A percentile compares a stretch with the other conserved stretches of the same genome.
These are phyloP conservation scores for Myathropa florea DNA, from an alignment of 2,888 invertebrate genomes.

Conservation along the genomic window DNA sequence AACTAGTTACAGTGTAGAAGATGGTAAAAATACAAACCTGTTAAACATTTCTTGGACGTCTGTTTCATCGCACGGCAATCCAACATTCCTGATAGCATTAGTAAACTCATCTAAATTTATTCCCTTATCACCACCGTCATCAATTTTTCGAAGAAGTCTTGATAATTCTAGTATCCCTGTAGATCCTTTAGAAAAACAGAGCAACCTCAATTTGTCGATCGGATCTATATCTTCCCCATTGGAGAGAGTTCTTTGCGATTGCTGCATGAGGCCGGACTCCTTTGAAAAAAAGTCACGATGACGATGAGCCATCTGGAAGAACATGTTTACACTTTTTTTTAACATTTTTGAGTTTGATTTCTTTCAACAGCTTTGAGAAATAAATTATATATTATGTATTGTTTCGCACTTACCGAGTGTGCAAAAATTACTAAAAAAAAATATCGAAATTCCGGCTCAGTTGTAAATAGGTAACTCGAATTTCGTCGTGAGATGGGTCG, in stretches of 20 bases:
- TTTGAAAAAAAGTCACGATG: constrained; percentile 78
- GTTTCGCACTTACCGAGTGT: too few relatives aligned
- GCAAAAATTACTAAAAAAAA: too few relatives aligned
- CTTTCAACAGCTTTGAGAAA: too few relatives aligned
- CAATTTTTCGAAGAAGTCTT: constrained; percentile 93
- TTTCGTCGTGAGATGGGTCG: too few relatives aligned
- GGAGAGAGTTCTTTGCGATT: constrained; percentile 86
- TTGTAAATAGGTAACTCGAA: too few relatives aligned
- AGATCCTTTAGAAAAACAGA: constrained; percentile 92
- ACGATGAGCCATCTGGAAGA: constrained; percentile 31
- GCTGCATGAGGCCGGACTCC: constrained; percentile 90
- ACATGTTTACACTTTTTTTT: too few relatives aligned
- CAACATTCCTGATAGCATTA: constrained; percentile 89
- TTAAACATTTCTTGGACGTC: constrained; percentile 76
- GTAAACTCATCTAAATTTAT: constrained; percentile 91
- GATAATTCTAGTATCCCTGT: constrained; percentile 93
- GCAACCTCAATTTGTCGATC: constrained; percentile 89
- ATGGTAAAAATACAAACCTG: constrained; percentile 73
- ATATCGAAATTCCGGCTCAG: too few relatives aligned
- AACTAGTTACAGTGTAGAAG: too few relatives aligned
- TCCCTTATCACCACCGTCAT: constrained; percentile 92
- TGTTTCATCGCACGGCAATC: constrained; percentile 85
- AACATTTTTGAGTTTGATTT: too few relatives aligned
- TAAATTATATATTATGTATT: too few relatives aligned
- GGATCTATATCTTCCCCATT: constrained; percentile 86